Evolutionary conservation across 2,888 invertebrate genomes (phyloP), one percentile per base, ranked within the genome.

Genomic region (Latrodectus hesperus): DNA sequence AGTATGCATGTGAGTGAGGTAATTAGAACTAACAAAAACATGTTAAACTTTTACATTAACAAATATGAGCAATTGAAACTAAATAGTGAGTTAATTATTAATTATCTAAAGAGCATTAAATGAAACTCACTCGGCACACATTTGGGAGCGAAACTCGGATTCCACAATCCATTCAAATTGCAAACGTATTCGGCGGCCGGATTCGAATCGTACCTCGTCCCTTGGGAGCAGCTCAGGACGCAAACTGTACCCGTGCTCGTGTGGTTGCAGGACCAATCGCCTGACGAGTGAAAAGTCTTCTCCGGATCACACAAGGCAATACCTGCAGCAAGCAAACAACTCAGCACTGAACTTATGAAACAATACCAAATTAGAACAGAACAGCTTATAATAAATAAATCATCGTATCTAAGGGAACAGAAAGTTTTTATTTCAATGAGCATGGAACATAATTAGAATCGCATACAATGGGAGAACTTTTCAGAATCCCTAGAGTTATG

Each of bases 211-310:
- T 95, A 95, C 22, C 93, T 91, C 16, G 95, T 92, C 0, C 95
- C 95, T 0, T 92, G 90, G 0, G 96, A 95, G 90, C 97, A 97
- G 8, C 91, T 92, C 11, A 97, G 91, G 1, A 92, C 92, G 91
- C 97, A 97, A 8, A 93, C 93, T 53, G 93, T 92, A 65, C 89
- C 89, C 64, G 94, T 94, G 9, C 92, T 93, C 90, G 94, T 94
- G 2, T 95, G 95, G 0, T 93, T 93, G 91, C 97, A 97, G 64
- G 94, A 94, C 92, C 95, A 96, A 22, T 94, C 95, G 16, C 96
- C 97, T 92, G 96, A 96, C 92, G 96, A 96, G 0, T 94, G 93
- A 8, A 96, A 70, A 49, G 70, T 91, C 89, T 95, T 95, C 38
- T 94, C 93, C 1, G 94, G 92, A 89, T 94, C 94, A 90, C 96